Evolutionary conservation across 2,888 invertebrate species (phyloP), one percentile per base, ranked within the genome.

Genomic region (Slavum lentiscoides): DNA sequence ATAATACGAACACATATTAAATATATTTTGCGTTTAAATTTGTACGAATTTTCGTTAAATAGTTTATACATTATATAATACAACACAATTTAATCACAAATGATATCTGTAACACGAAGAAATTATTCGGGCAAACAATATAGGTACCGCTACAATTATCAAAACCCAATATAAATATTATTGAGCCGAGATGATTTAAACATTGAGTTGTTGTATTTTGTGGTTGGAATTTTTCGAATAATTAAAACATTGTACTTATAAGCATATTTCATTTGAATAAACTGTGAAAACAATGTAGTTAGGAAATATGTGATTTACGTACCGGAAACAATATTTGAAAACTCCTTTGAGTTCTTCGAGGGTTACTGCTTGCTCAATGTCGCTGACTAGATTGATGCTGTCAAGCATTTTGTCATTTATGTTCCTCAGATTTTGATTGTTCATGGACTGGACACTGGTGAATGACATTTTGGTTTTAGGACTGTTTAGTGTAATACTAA

Each of bases 321-420:
- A 72, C 80, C 80, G 69, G 39, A 80, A 80, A 66, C 80, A 80
- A 58, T 80, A 80, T 64, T 80, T 80, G 43, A 80, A 80, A 55
- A 80, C 80, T 72, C 58, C 80, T 64, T 80, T 70, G 23, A 80
- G 72, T 15, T 80, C 80, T 66, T 80, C 80, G 4, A 80, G 55
- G 11, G 80, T 80, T 1, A 80, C 80, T 17, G 80, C 80, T 3
- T 64, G 80, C 2, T 80, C 80, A 21, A 80, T 72, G 30, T 80
- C 80, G 11, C 72, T 58, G 55, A 80, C 64, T 80, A 80, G 30
- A 80, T 80, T 64, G n/a, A 80, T 80, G 43, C 72, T 58, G 8
- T 80, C 80, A 6, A 80, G 55, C 80, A 72, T 80, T 80, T 80
- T 72, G 43, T 72, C 72, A 37, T 80, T 80, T 9, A 80, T 80